Evolutionary conservation across 92 coral and sea anemone genomes (phyloP), one percentile per base, ranked within the genome.

Genomic region (Chrysogorgia sp.): DNA sequence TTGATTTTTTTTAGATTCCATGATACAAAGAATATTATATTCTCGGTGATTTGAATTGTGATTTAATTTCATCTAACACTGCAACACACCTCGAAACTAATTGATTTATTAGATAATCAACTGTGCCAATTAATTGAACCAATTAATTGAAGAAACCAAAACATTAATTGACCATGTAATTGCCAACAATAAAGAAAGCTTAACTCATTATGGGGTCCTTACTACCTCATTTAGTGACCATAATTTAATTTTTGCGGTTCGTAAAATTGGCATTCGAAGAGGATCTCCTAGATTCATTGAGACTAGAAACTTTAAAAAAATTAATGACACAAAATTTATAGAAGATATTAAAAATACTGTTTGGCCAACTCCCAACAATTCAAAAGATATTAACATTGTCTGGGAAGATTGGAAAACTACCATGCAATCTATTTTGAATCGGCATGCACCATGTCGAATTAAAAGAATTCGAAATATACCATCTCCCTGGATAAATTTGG

Each of bases 181-280:
- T 33, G 82, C 87, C 20, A 86, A 86, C 41, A 45, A 55, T 50
- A 37, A 26, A 43, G 75, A 61, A 58, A 77, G 61, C 47, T 29
- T 82, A 49, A 64, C 58, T 23, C 31, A 33, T 34, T 77, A 67
- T 26, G 88, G 91, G 30, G 81, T 74, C 49, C 67, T 70, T 28
- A 43, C 71, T 21, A 34, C 66, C n/a, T 72, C 83, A 40, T 77
- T 87, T 1, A 82, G 87, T 70, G 71, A 77, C 34, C 90, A 87
- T 63, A 33, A 60, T 48, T 60, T 86, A 48, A 64, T 82, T 58
- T 86, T 13, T 86, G 87, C 74, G 15, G 47, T 52, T 35, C 78
- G 90, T 41, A 86, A 86, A 71, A 34, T 74, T 63, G 86, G 83
- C 30, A 35, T 52, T 23, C 58, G 77, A 12, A 81, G 90, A 75